Evolutionary conservation across 2,797 vertebrate species (phyloP).

Genomic region (Anisognathus igniventris): DNA sequence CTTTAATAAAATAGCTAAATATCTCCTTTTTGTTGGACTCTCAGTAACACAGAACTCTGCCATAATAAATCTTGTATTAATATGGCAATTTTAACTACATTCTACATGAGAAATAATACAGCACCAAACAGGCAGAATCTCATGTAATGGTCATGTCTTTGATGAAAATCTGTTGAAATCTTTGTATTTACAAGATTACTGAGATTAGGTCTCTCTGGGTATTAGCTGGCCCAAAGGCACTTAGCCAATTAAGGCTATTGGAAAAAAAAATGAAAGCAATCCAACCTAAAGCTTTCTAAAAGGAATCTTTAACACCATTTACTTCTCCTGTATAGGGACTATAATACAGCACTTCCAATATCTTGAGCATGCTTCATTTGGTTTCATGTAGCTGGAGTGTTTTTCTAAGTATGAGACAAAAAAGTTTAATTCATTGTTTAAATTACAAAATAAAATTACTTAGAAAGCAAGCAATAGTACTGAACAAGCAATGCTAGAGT

Average conservation of each 20-base stretch:
- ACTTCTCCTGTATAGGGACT: not conserved
- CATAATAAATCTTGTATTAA: not conserved
- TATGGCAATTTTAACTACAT: not conserved
- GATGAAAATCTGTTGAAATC: constrained; percentile 61
- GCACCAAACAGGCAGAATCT: not conserved
- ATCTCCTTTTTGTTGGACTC: not conserved
- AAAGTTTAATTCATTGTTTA: not conserved
- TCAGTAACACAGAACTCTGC: not conserved
- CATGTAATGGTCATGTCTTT: constrained; percentile 36
- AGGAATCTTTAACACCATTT: constrained; percentile 36
- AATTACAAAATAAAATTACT: not conserved
- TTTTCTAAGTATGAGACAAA: not conserved
- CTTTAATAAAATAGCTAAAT: not conserved
- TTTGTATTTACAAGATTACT: constrained; percentile 64
- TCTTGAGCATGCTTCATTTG: not conserved
- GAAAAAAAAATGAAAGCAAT: constrained; percentile 62
- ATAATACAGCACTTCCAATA: not conserved
- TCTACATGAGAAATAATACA: not conserved
- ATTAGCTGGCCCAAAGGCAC: constrained; percentile 53
- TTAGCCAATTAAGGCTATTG: constrained; percentile 59
- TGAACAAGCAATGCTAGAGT: not conserved
- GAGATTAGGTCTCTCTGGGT: constrained; percentile 43
- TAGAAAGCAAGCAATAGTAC: not conserved
- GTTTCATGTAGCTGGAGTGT: not conserved
- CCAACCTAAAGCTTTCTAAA: constrained; percentile 39